Evolutionary conservation across 2,113 vertebrate species (phyloP), one percentile per base, ranked within the genome.

Genomic region (Gnathonemus echidnorhynchus): DNA sequence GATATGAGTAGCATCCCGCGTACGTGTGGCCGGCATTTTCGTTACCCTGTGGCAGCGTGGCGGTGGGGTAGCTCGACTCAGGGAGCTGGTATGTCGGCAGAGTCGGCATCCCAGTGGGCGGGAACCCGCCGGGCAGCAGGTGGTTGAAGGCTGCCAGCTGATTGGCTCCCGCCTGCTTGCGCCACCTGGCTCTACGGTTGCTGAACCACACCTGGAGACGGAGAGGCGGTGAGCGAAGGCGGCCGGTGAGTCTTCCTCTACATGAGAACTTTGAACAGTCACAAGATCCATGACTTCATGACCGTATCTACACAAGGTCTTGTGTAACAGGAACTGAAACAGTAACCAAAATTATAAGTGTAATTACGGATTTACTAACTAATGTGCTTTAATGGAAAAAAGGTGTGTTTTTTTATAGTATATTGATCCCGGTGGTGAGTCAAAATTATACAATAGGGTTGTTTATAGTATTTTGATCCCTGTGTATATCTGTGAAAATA

Each of bases 81-180:
- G 97, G 97, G 90, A 99, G 97, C 95, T 99, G 98, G 93, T 99
- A 99, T 0, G 98, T 97, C 7, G 98, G 97, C 87, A 99, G 95
- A 0, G 97, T 94, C 0, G 98, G 96, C 97, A 99, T 98, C 21
- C 98, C 98, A 0, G 98, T 95, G 0, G 97, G 97, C 0, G 98
- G 97, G 93, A 98, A 99, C 27, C 98, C 98, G 39, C 98, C 97
- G 0, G 98, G 98, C 90, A 99, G 95, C 88, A 99, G 95, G 94
- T 99, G 98, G 91, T 99, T 99, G 94, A 99, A 99, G 0, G 98
- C 98, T 0, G 98, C 97, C 84, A 99, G 96, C 90, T 99, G 98
- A 95, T 97, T 99, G 3, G 98, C 98, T 91, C 98, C 98, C 0
- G 98, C 98, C 93, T 99, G 98, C 91, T 99, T 99, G 92, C 98